Base-by-base conservation (phyloP, 2,797 vertebrate genomes). In the Liparis tanakae region DNA sequence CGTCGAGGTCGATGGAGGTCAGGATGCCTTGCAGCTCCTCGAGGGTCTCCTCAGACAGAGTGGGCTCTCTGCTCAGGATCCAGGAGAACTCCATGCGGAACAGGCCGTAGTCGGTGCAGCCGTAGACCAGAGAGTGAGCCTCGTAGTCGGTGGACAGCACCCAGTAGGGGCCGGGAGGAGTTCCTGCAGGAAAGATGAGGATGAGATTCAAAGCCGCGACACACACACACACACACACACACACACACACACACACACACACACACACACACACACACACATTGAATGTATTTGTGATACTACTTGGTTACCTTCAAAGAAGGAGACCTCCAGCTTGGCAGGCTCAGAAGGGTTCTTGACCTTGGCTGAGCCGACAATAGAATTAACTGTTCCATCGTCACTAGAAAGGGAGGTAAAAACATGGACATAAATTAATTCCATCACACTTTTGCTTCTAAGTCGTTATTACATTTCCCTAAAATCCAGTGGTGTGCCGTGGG, bases 271-370 rank as follows among this genome's bases (percentile, higher is more conserved):
- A n/a, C n/a, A n/a, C n/a, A n/a, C n/a, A n/a, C n/a, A 39, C 33
- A n/a, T 3, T 50, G 30, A 70, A n/a, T 43, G 33, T 4, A 8
- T 30, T 43, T 65, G 22, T 33, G 34, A 13, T 43, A 17, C 4
- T 12, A 46, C 1, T 20, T 64, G 10, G 46, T 79, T 86, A 90
- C 96, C 89, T 14, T 54, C 10, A 81, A 71, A 94, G 78, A 95
- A 96, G 85, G 93, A 95, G 65, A 97, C 92, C 0, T 84, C 87
- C 79, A 97, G 84, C 87, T 96, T 97, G 86, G 96, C 96, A 0
- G 95, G 95, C 78, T 95, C 94, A 1, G 91, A 81, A 0, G 92
- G 61, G 50, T 96, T 84, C 67, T 69, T 85, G 37, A 86, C 89
- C 68, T 86, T 92, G 37, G 94, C 89, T 44, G 93, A 88, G 15